Percentiles rank a stretch among this genome's conserved stretches.
Evolutionary conservation across 2,113 vertebrate species (phyloP).

Genomic region (Miniopterus natalensis): DNA sequence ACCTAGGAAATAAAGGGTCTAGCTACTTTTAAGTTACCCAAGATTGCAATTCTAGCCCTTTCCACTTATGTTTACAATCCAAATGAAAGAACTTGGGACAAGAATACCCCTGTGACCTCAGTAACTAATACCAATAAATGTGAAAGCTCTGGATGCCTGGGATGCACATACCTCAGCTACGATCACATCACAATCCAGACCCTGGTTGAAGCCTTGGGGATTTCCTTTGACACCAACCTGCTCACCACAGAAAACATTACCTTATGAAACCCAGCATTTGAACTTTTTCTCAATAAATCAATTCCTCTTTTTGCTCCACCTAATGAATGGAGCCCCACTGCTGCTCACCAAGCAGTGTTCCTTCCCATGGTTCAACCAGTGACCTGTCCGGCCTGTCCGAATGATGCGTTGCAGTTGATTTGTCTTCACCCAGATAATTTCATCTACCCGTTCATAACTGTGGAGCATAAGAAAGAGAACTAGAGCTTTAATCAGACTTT

Average conservation of each 20-base stretch:
- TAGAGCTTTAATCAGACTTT: not conserved
- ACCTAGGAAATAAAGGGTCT: constrained; percentile 87
- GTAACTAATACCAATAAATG: not conserved
- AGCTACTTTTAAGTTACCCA: constrained; percentile 62
- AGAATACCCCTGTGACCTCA: constrained; percentile 19
- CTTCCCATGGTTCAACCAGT: constrained; percentile 97
- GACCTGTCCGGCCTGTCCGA: constrained; percentile 94
- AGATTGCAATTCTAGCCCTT: constrained; percentile 37
- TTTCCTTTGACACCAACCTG: constrained; percentile 96
- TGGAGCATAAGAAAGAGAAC: not conserved
- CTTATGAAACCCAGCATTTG: constrained; percentile 5
- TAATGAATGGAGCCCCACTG: not conserved
- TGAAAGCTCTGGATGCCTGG: not conserved
- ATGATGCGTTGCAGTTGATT: constrained; percentile 97
- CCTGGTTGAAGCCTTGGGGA: constrained; percentile 96
- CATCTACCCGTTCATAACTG: constrained; percentile 95
- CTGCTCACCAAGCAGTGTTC: constrained; percentile 94
- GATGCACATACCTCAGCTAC: constrained; percentile 93
- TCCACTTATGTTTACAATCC: constrained; percentile 13
- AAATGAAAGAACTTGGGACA: constrained; percentile 35
- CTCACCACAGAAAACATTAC: constrained; percentile 50
- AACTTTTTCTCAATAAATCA: not conserved
- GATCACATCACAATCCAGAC: constrained; percentile 96
- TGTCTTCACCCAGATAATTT: constrained; percentile 98
- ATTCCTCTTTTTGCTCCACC: not conserved